Percentiles rank a stretch among this genome's conserved stretches.
Evolutionary conservation across 1,140 invertebrate genomes (phyloP).

Genomic region (Plutomurus gul): DNA sequence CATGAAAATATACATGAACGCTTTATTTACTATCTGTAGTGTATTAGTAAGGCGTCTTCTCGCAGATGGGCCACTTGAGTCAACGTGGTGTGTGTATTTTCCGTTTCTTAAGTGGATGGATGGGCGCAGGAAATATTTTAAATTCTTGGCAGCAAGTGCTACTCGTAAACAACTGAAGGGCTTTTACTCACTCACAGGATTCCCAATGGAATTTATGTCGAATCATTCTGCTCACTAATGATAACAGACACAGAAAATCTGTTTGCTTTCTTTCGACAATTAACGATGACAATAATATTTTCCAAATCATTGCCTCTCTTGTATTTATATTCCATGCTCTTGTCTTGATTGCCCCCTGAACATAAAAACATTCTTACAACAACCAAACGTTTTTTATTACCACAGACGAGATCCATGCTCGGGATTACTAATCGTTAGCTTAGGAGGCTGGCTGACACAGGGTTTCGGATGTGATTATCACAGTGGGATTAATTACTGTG

Average conservation of each 20-base stretch:
- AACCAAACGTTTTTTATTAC: too few species aligned
- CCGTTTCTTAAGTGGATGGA: background rate
- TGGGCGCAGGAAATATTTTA: background rate
- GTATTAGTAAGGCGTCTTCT: too few species aligned
- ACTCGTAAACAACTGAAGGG: background rate
- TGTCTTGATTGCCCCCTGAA: background rate
- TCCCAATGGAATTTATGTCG: background rate
- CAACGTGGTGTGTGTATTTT: too few species aligned
- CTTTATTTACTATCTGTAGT: too few species aligned
- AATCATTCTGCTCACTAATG: background rate
- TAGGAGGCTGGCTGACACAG: too few species aligned
- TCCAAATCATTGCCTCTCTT: background rate
- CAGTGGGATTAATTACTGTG: too few species aligned
- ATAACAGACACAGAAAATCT: background rate
- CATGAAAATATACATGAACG: too few species aligned
- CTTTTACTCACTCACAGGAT: background rate
- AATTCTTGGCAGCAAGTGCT: background rate
- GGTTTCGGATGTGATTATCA: too few species aligned
- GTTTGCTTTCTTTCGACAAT: background rate
- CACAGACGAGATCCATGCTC: too few species aligned
- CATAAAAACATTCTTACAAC: too few species aligned
- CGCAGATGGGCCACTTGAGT: too few species aligned
- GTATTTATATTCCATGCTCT: background rate
- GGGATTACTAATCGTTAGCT: too few species aligned
- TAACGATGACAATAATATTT: background rate